Base-by-base conservation (phyloP, 1,140 invertebrate species). In the Zaprionus gabonicus region DNA sequence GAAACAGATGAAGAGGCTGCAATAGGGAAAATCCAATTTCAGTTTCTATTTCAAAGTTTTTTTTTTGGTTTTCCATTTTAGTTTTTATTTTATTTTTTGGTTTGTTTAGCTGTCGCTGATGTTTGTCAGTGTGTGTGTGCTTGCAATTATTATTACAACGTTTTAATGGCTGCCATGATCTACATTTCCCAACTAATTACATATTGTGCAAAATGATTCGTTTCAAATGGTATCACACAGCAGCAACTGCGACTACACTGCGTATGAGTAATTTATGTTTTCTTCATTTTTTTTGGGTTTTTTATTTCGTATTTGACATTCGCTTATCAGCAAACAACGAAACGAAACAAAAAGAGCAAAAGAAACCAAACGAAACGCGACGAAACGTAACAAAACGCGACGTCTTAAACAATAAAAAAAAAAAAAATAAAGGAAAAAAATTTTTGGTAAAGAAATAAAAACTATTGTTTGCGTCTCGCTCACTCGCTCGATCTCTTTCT, bases 161-260 rank as follows among this genome's bases (percentile, higher is more conserved):
- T 68, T 88, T 88, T 64, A 53, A 79, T 76, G 70, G 75, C 84
- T 84, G 81, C 85, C 84, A 88, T 88, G 85, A 90, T 88, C 81
- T 77, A 81, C 76, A 88, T 88, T 81, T 74, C 64, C 59, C 64
- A 84, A 81, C 81, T 84, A 81, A 88, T 81, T 71, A 71, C 59
- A 59, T 79, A 79, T 88, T 83, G 84, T 79, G 80, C 79, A 87
- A 87, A 86, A 82, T 75, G 41, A 80, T 82, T 60, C 53, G 60
- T 38, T 66, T 49, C 36, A 38, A 58, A 17, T 4, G 41, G 28
- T 55, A 64, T 34, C 46, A 60, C 34, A 78, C 72, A 65, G 60
- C 74, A 67, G 66, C 65, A 62, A 62, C 46, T 46, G 63, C 23
- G 49, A 38, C 59, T 53, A 60, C 59, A 55, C 55, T 64, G 80